Evolutionary conservation across 1,140 invertebrate species (phyloP).

Genomic region (Drosophila pectinifera): DNA sequence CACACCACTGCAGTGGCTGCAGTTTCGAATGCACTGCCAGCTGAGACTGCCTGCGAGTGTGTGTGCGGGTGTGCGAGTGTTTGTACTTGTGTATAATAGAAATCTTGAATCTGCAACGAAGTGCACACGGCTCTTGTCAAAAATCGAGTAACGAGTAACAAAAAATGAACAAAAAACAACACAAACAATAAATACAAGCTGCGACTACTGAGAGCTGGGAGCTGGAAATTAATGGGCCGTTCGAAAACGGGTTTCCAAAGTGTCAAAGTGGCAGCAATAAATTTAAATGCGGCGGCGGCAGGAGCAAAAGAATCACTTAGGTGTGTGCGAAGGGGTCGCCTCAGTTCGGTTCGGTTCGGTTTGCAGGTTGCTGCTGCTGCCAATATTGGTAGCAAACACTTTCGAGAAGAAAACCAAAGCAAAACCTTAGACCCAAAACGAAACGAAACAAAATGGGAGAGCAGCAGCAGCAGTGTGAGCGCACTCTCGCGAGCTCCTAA

Average conservation of each 20-base stretch:
- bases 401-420: conserved; percentile 22
- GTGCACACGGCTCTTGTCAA: conserved; percentile 26
- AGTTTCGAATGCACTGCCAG: conserved; percentile 60
- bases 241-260: conserved; percentile 70
- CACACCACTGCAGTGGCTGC: conserved; percentile 31
- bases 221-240: conserved; percentile 21
- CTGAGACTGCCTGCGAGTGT: conserved; percentile 31
- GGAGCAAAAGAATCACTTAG: conserved; percentile 79
- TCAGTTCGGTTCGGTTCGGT: conserved; percentile 30
- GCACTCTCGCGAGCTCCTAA: conserved; percentile 43
- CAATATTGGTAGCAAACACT: conserved; percentile 65
- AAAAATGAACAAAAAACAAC: conserved; percentile 39
- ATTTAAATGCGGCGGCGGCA: conserved; percentile 61
- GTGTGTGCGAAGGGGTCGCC: conserved; percentile 49
- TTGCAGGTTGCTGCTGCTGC: conserved; percentile 67
- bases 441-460: conserved; percentile 40
- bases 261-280: conserved; percentile 78
- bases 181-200: conserved; percentile 49
- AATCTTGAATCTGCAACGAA: conserved; percentile 66
- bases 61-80: conserved; percentile 23
- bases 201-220: conserved; percentile 1
- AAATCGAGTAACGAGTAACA: too few relatives aligned
- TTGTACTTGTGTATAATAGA: conserved; percentile 62
- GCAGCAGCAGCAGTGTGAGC: conserved; percentile 59
- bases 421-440: conserved; percentile 23